Percentiles rank a stretch among this genome's conserved stretches.
Evolutionary conservation across 2,113 vertebrate genomes (phyloP).

Genomic region (Gyps fulvus): DNA sequence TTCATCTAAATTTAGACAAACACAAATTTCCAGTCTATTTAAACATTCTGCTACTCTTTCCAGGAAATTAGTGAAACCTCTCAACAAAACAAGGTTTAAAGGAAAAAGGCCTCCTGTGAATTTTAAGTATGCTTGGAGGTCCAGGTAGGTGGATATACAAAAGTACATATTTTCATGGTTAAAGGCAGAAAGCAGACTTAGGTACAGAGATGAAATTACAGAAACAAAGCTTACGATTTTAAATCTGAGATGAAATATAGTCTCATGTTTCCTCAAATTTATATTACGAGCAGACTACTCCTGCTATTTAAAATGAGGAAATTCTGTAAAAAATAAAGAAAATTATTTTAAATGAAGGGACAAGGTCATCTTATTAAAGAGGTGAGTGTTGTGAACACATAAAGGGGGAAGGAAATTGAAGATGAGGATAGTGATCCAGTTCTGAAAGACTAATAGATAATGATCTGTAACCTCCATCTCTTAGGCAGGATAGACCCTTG

Average conservation of each 20-base stretch:
- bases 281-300: not conserved
- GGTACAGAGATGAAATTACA: not conserved
- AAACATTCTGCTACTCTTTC: not conserved
- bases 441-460: not conserved
- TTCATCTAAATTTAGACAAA: constrained; percentile 16
- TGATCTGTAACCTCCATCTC: not conserved
- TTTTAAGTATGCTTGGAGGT: not conserved
- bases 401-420: not conserved
- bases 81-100: not conserved
- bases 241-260: not conserved
- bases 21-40: not conserved
- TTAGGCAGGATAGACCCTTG: not conserved
- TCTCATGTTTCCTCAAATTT: not conserved
- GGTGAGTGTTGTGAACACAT: not conserved
- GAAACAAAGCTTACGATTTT: not conserved
- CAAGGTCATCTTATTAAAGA: not conserved
- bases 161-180: not conserved
- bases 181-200: not conserved
- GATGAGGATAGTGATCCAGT: not conserved
- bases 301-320: not conserved
- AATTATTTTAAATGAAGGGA: not conserved
- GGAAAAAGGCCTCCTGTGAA: not conserved
- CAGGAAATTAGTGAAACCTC: not conserved
- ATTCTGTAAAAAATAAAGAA: not conserved
- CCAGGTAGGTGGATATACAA: not conserved